phyloP scores from a whole-genome alignment of 37 sponge, comb jelly and placozoan genomes.

The Lycopodina hypogea region DNA sequence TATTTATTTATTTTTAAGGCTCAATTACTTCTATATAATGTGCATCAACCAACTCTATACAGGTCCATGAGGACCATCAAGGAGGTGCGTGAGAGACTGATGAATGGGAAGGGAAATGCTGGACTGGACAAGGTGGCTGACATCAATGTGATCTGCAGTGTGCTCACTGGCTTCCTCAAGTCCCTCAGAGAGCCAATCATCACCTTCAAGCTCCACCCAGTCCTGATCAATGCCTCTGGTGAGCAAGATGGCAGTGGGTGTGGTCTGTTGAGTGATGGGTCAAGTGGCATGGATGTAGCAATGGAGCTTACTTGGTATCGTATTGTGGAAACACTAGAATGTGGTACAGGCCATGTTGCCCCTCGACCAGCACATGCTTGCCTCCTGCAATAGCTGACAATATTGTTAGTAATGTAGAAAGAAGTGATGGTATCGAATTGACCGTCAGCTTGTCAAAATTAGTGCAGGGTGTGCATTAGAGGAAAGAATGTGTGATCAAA shows the following conservation, averaged over 20 bases:
- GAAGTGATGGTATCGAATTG: no score
- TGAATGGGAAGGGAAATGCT: conserved; percentile 67
- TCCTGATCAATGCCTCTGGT: conserved; percentile 79
- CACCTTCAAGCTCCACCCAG: conserved; percentile 63
- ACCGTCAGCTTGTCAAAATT: no score
- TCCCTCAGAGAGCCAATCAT: conserved; percentile 81
- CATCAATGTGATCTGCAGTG: conserved; percentile 87
- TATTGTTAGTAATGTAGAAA: no score
- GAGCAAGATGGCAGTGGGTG: no score
- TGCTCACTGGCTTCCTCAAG: conserved; percentile 82
- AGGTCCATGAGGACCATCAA: conserved; percentile 69
- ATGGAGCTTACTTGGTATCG: neutral
- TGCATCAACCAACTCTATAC: no score
- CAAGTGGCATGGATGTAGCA: neutral
- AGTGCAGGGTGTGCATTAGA: no score
- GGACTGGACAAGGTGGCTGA: conserved; percentile 74
- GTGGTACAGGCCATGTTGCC: conserved; percentile 4
- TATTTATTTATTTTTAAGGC: no score
- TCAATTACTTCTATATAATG: no score
- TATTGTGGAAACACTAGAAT: neutral
- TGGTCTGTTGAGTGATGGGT: neutral
- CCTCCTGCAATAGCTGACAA: no score
- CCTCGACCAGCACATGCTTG: conserved; percentile 38
- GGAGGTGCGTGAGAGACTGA: conserved; percentile 84
- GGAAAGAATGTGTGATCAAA: no score